Percentiles rank a stretch among this genome's conserved stretches.
phyloP scores from a whole-genome alignment of 2,888 invertebrate genomes.

The Eulithis testata region DNA sequence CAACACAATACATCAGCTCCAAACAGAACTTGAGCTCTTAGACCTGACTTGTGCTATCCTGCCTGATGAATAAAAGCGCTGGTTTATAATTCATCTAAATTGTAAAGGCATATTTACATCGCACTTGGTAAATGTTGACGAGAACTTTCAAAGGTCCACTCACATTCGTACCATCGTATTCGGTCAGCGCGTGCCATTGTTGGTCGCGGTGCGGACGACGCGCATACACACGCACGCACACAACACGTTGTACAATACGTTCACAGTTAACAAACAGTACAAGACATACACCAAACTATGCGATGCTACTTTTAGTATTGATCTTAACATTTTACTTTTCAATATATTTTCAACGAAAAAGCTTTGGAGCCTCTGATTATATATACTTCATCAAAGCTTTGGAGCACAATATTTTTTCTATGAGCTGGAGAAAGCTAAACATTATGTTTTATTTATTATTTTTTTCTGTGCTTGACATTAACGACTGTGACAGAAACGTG shows the following conservation, averaged over 20 bases:
- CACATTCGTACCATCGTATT: slow-evolving; percentile 25
- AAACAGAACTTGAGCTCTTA: too few species aligned
- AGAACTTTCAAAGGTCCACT: slow-evolving; percentile 16
- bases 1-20: slow-evolving; percentile 10
- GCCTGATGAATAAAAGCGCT: too few species aligned
- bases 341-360: not conserved
- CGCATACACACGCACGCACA: slow-evolving; percentile 4
- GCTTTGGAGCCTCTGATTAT: too few species aligned
- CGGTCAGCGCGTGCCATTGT: slow-evolving; percentile 14
- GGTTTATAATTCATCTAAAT: too few species aligned
- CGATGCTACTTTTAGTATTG: not conserved
- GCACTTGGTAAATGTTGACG: slow-evolving; percentile 2
- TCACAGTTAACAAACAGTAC: slow-evolving; percentile 1
- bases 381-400: too few species aligned
- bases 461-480: not conserved
- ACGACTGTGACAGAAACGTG: not conserved
- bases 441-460: too few species aligned
- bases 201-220: not conserved
- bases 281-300: slow-evolving; percentile 1
- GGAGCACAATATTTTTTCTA: too few species aligned
- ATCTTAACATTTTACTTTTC: slow-evolving; percentile 2
- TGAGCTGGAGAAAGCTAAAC: too few species aligned
- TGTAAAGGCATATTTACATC: too few species aligned
- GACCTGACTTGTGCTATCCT: too few species aligned
- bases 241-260: slow-evolving; percentile 2